Conservation (phyloP, 2,797 vertebrate genomes). For the Paratrypauchen microcephalus region DNA sequence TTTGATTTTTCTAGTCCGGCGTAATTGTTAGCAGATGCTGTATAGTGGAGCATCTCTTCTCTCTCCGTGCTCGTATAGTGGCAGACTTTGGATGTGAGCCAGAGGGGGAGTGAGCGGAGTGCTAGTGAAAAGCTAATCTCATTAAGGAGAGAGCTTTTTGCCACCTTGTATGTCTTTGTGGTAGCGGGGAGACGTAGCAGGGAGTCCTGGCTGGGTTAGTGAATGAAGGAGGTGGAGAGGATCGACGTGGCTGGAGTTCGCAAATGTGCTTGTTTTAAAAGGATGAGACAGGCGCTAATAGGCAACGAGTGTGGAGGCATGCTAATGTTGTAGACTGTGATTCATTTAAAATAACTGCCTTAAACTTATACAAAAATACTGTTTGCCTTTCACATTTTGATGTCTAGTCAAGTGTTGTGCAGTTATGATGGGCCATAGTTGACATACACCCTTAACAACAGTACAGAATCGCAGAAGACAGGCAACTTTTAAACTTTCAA, state of each 20-base stretch:
- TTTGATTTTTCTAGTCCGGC: conserved; percentile 75
- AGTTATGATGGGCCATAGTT: too few species aligned
- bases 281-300: conserved; percentile 47
- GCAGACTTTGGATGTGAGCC: conserved; percentile 74
- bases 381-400: background rate
- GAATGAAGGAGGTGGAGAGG: conserved; percentile 36
- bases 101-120: conserved; percentile 73
- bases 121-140: conserved; percentile 78
- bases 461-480: too few species aligned
- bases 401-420: too few species aligned
- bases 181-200: conserved; percentile 31
- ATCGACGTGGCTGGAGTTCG: conserved; percentile 44
- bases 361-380: background rate
- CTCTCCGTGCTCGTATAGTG: conserved; percentile 61
- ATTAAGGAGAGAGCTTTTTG: conserved; percentile 77
- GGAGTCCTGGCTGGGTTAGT: conserved; percentile 61
- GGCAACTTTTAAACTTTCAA: too few species aligned
- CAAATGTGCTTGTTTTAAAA: conserved; percentile 52
- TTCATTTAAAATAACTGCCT: conserved; percentile 39
- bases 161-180: conserved; percentile 70
- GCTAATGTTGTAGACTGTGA: conserved; percentile 36
- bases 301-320: background rate
- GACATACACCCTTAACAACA: background rate
- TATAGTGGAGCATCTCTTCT: conserved; percentile 71
- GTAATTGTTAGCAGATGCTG: conserved; percentile 84